Percentiles rank a stretch among this genome's conserved stretches.
Conservation (phyloP, 2,113 vertebrate genomes). For the Pipa parva region DNA sequence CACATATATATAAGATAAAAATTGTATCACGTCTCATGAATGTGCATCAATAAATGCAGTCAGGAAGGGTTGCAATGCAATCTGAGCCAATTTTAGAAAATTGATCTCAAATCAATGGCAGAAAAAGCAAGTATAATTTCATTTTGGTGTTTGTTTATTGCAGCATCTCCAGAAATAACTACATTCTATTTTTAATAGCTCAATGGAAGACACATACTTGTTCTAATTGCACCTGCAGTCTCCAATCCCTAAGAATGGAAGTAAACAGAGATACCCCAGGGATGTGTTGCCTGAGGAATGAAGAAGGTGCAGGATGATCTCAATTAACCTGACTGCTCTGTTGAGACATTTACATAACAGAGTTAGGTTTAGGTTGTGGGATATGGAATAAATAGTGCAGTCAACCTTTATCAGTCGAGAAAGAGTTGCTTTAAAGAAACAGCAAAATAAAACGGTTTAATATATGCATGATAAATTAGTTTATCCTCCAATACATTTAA, state of each 20-base stretch:
- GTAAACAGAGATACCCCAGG: conserved; percentile 23
- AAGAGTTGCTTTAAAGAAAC: neutral
- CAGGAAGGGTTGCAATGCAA: neutral
- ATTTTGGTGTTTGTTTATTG: neutral
- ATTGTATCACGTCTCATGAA: neutral
- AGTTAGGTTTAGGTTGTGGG: too few species aligned
- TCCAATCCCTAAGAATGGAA: conserved; percentile 9
- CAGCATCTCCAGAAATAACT: conserved; percentile 7
- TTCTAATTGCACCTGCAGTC: conserved; percentile 2
- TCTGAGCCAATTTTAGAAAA: neutral
- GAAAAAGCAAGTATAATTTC: neutral
- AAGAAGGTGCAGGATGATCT: conserved; percentile 20
- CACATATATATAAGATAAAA: neutral
- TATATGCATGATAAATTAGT: too few species aligned
- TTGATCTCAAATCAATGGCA: neutral
- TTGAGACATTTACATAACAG: conserved; percentile 14
- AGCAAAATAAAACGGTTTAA: too few species aligned
- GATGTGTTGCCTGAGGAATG: conserved; percentile 32
- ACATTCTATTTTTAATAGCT: conserved; percentile 11
- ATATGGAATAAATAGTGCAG: neutral
- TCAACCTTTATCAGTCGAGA: neutral
- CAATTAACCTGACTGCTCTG: conserved; percentile 22
- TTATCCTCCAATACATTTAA: too few species aligned
- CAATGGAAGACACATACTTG: neutral
- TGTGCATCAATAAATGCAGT: neutral